Evolutionary conservation across 1,140 invertebrate genomes (phyloP).

Genomic region (Protaetia brevitarsis): DNA sequence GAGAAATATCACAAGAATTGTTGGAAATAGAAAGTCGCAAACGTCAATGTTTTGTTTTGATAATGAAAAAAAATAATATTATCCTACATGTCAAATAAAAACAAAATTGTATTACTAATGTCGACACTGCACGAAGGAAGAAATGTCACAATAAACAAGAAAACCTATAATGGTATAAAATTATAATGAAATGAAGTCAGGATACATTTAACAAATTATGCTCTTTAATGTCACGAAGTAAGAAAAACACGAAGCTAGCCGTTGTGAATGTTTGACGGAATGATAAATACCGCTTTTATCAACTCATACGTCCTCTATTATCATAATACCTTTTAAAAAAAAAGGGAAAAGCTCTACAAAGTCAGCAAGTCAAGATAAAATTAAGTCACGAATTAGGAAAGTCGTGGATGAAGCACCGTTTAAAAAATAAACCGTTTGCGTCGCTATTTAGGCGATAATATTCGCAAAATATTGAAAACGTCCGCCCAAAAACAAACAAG

Average conservation of each 20-base stretch:
- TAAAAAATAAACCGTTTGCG: conserved; percentile 18
- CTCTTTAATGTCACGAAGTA: neutral
- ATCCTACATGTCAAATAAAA: conserved; percentile 11
- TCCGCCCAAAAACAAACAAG: neutral
- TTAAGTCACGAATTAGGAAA: neutral
- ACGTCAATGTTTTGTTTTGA: conserved; percentile 20
- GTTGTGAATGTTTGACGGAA: conserved; percentile 1
- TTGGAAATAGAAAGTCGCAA: neutral
- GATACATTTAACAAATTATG: conserved; percentile 22
- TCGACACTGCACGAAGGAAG: neutral
- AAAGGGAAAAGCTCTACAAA: conserved; percentile 7
- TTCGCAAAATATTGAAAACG: neutral
- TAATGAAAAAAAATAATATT: neutral
- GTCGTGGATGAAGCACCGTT: neutral
- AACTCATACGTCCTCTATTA: neutral
- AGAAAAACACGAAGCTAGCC: conserved; percentile 20
- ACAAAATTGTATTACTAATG: conserved; percentile 5
- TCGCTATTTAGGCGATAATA: neutral
- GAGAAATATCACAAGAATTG: conserved; percentile 10
- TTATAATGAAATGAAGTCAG: conserved; percentile 14
- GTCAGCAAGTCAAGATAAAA: conserved; percentile 5
- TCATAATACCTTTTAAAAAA: neutral
- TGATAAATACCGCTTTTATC: conserved; percentile 3
- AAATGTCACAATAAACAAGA: neutral
- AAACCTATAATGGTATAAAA: conserved; percentile 8